Percentiles rank a stretch among this genome's conserved stretches.
Conservation (phyloP, 2,113 vertebrate genomes). For the Bubalus kerabau region DNA sequence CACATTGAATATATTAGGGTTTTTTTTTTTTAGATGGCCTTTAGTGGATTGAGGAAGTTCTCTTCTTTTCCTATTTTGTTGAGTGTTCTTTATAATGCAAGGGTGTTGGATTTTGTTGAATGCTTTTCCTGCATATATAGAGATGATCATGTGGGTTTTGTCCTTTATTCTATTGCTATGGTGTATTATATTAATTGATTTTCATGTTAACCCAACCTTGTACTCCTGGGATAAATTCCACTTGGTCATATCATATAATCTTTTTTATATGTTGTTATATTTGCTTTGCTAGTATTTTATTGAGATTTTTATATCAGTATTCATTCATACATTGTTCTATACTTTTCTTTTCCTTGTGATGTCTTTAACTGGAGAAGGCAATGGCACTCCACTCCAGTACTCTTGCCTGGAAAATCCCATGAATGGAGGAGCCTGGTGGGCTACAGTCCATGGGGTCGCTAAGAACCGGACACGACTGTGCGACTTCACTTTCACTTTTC, state of each 20-base stretch:
- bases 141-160: background rate
- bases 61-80: background rate
- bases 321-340: background rate
- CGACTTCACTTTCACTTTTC: no score
- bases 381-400: background rate
- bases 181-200: background rate
- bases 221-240: constrained; percentile 15
- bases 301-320: background rate
- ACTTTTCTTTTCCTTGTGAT: background rate
- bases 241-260: background rate
- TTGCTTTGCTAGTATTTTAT: constrained; percentile 16
- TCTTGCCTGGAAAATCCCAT: background rate
- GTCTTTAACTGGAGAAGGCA: background rate
- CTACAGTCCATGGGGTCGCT: no score
- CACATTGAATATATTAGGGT: background rate
- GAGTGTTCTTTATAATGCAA: background rate
- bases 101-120: background rate
- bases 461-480: no score
- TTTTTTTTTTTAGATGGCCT: background rate
- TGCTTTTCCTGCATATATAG: background rate
- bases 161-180: background rate
- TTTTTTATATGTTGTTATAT: background rate
- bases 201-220: constrained; percentile 24
- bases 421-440: no score
- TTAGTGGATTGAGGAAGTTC: background rate